Conservation (phyloP, 2,113 vertebrate genomes). For the Catagonus wagneri region DNA sequence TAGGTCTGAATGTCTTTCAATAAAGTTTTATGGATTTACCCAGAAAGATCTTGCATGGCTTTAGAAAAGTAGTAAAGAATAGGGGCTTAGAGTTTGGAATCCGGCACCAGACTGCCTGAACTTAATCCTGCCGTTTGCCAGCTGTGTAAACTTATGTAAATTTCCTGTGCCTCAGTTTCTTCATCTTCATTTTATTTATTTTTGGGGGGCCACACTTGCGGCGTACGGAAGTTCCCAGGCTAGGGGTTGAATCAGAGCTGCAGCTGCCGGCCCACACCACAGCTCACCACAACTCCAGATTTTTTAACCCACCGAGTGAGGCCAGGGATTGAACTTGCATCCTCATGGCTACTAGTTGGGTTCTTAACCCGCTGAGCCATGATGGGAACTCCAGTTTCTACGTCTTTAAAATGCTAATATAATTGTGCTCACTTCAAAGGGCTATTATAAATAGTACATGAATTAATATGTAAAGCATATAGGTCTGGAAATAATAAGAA, state of each 20-base stretch:
- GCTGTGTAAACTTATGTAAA: neutral
- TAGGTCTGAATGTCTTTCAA: neutral
- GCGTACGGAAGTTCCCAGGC: no score
- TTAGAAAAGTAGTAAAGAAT: constrained; percentile 7
- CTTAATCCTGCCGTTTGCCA: constrained; percentile 15
- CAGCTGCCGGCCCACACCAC: no score
- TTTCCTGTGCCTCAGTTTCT: neutral
- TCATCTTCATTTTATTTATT: neutral
- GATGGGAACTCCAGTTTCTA: neutral
- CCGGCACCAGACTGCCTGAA: neutral
- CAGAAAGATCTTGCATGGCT: neutral
- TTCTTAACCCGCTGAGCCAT: no score
- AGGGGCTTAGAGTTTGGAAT: neutral
- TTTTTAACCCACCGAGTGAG: no score
- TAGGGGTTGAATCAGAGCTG: no score
- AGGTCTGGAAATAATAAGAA: constrained; percentile 28
- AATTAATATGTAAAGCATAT: neutral
- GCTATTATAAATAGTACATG: neutral
- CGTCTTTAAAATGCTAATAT: constrained; percentile 20
- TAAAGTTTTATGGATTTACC: neutral
- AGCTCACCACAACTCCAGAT: no score
- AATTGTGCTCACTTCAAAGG: constrained; percentile 17
- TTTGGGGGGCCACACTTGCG: no score
- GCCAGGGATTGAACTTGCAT: no score
- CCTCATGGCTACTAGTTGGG: no score